Evolutionary conservation across 2,797 vertebrate genomes (phyloP).

Genomic region (Sebastes taczanowskii): DNA sequence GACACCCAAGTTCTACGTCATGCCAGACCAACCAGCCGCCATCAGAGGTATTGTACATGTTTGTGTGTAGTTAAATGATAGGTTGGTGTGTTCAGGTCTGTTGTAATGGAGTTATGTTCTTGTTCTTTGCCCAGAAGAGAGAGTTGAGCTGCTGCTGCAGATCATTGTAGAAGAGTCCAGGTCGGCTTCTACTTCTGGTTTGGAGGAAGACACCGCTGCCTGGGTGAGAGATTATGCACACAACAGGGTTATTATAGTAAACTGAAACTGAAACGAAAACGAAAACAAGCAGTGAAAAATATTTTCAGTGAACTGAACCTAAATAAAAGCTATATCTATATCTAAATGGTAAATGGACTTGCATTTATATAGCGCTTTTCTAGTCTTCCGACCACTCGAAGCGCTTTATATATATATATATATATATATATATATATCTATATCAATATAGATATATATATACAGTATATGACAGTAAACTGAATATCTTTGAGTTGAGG

Average conservation of each 20-base stretch:
- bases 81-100: not conserved
- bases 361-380: too few species aligned
- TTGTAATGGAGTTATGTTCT: not conserved
- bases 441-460: fast-evolving
- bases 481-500: too few species aligned
- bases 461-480: too few species aligned
- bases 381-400: too few species aligned
- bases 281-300: too few species aligned
- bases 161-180: constrained; percentile 71
- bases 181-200: constrained; percentile 15
- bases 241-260: not conserved
- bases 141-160: constrained; percentile 80
- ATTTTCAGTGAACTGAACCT: too few species aligned
- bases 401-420: too few species aligned
- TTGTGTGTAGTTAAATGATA: not conserved
- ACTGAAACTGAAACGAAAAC: not conserved
- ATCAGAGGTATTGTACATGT: constrained; percentile 68
- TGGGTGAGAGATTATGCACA: constrained; percentile 61
- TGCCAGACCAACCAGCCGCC: constrained; percentile 71
- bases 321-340: too few species aligned
- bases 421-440: fast-evolving
- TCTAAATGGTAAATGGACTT: too few species aligned
- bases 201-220: constrained; percentile 61
- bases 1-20: constrained; percentile 70
- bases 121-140: constrained; percentile 68